Evolutionary conservation across 2,113 vertebrate genomes (phyloP), one percentile per base, ranked within the genome.

Genomic region (Amazona guildingii): DNA sequence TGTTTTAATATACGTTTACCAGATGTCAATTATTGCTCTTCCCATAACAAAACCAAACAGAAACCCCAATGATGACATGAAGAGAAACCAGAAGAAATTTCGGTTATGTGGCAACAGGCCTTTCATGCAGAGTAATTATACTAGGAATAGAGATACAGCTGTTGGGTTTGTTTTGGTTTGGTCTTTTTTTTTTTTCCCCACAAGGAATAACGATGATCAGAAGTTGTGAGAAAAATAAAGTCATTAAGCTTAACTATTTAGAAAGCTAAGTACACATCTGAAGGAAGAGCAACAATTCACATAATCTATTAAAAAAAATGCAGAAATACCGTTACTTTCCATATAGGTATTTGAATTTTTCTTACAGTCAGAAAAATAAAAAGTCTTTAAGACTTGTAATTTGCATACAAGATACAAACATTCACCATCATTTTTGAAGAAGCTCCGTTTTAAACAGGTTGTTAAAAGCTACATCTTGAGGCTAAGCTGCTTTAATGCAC

Each of bases 31-130:
- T 93, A 89, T 10, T 82, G 78, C 33, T 86, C 83, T 91, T 85
- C 43, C 55, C 5, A 0, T 43, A 85, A 85, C 62, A 90, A 90
- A 96, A 81, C 11, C 54, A 77, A 92, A 83, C 41, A 73, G 37
- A 90, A 94, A 80, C 46, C 24, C 31, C 51, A 69, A 57, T 9
- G 31, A 86, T 43, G 12, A 68, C 62, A 79, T 11, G 24, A 57
- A 88, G 61, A 89, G n/a, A 91, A 92, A 89, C 51, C 57, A 82
- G 33, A 70, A 68, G 20, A 90, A 82, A 68, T 91, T 94, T 82
- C 67, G 55, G 74, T 76, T 91, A 84, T 72, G 67, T 39, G 67
- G 85, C 37, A 94, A 89, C 81, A 92, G 77, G 70, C 48, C 87
- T 74, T 33, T 95, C 84, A 62, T 31, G 62, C 35, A 75, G n/a